Base-by-base conservation (phyloP, 2,888 invertebrate genomes). In the Catocala nupta region DNA sequence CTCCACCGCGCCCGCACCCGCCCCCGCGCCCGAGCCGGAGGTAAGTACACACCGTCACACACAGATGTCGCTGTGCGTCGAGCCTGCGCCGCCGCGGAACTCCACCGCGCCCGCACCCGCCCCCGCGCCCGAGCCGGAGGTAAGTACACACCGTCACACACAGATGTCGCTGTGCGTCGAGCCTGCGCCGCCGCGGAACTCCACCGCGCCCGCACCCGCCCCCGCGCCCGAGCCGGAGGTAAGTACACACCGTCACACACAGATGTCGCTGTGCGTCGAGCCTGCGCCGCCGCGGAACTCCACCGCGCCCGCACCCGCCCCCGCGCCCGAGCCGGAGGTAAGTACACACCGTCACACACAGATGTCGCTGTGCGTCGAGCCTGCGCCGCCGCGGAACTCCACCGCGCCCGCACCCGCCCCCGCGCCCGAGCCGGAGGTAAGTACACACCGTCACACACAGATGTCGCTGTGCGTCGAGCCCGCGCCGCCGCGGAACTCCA, bases 11-110 rank as follows among this genome's bases (percentile, higher is more conserved):
- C 43, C 43, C 16, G 16, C 16, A 16, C 16, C 16, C 16, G 16
- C 16, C 16, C 16, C 16, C 16, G 16, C 16, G 52, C 45, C 51
- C 7, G 66, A 54, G 33, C 70, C 65, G 42, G 64, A 68, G 12
- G 58, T 49, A 52, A n/a, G 12, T 43, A 57, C 59, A 36, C 36
- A 36, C 36, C 36, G 36, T 4, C 36, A 36, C 4, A 8, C 36
- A 36, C 36, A 36, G 7, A 36, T 36, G 36, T 36, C 36, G 36
- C 36, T 84, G 56, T 56, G 56, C 54, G 83, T 84, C n/a, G 83
- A 84, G 75, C 80, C 80, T 25, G 83, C 83, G 64, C 83, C 83
- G 59, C 83, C 83, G 42, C 73, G 82, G n/a, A 62, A 55, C 11
- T 5, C n/a, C 43, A 43, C 5, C 43, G 43, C 43, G 43, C 43